A percentile compares a stretch with the other conserved stretches of the same genome.
These are phyloP conservation scores for Margaritifera margaritifera DNA, from an alignment of 2,888 invertebrate species.

Conservation along the genomic window DNA sequence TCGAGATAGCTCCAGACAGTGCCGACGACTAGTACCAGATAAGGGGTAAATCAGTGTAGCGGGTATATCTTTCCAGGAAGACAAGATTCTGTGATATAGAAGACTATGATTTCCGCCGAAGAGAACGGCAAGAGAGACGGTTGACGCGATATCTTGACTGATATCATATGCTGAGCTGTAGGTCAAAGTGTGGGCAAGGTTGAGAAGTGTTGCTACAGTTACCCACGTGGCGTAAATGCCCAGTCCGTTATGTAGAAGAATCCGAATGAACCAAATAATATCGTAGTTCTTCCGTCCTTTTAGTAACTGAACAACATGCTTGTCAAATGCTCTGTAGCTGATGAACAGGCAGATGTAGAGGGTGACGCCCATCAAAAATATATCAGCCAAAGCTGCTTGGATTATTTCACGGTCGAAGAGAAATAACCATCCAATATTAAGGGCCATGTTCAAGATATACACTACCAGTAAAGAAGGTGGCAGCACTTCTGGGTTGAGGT, in stretches of 20 bases:
- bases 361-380: constrained; percentile 35
- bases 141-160: constrained; percentile 32
- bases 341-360: constrained; percentile 49
- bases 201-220: constrained; percentile 56
- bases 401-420: constrained; percentile 55
- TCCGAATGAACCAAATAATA: constrained; percentile 55
- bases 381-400: constrained; percentile 26
- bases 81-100: constrained; percentile 54
- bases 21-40: constrained; percentile 52
- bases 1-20: constrained; percentile 47
- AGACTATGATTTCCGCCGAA: constrained; percentile 44
- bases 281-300: constrained; percentile 31
- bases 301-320: constrained; percentile 30
- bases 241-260: constrained; percentile 60
- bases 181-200: constrained; percentile 52
- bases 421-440: constrained; percentile 59
- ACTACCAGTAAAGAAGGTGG: constrained; percentile 44
- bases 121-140: constrained; percentile 50
- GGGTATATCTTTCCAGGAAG: constrained; percentile 51
- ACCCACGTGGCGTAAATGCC: constrained; percentile 59
- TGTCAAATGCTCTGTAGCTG: constrained; percentile 39
- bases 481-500: constrained; percentile 48
- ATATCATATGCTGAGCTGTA: constrained; percentile 25
- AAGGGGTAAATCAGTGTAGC: constrained; percentile 58
- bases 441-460: constrained; percentile 44